Evolutionary conservation across 1,140 invertebrate species (phyloP), one percentile per base, ranked within the genome.

Genomic region (Calosoma granatense): DNA sequence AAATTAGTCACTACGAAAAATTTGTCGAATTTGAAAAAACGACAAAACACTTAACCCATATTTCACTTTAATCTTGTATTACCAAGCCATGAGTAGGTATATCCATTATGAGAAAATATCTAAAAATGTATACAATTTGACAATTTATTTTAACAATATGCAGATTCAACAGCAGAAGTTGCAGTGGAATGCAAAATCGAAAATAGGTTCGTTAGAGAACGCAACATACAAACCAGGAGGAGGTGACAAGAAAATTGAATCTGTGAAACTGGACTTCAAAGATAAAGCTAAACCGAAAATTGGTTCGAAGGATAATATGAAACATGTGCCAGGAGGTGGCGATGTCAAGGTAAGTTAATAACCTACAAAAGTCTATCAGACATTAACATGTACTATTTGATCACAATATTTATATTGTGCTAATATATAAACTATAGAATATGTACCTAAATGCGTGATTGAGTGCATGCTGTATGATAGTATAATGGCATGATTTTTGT

Each of bases 141-240:
- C n/a, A n/a, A n/a, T n/a, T n/a, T n/a, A n/a, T n/a, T n/a, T n/a
- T n/a, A n/a, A n/a, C n/a, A n/a, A n/a, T n/a, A n/a, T 77, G 22
- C 71, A 92, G 89, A 92, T 92, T 64, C 74, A 82, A 58, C 83
- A 87, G 65, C 84, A 89, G 59, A 94, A 93, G 74, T 75, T 96
- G 56, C 83, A 90, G 65, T 97, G 93, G 92, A 92, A 90, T 63
- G 92, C 90, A 0, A 91, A 93, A 74, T 86, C 91, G 17, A 95
- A 95, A 78, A 82, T 97, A 57, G 93, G 92, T 21, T 96, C 93
- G 0, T 73, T 97, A 61, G 90, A 94, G n/a, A 97, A 98, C 70
- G 80, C 90, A n/a, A 81, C 84, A 2, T 87, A 97, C 72, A 93
- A 88, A 67, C 90, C 94, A 1, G 91, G 91, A 26, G 94, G 93